phyloP scores from a whole-genome alignment of 2,797 vertebrate genomes.

The Oreortyx pictus region DNA sequence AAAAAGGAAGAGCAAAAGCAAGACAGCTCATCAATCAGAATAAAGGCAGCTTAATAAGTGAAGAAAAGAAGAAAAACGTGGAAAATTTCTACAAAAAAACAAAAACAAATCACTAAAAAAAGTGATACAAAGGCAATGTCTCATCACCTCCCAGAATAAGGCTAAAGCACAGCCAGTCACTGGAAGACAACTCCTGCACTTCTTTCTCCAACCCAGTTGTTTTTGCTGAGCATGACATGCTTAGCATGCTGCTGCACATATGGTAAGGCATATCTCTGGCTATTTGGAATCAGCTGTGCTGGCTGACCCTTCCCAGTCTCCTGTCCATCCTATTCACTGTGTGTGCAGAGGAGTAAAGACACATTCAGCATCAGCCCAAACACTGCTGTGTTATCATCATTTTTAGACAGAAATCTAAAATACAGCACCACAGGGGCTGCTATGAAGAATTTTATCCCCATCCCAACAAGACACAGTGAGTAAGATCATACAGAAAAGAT shows the following conservation, averaged over 20 bases:
- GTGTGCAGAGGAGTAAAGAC: background rate
- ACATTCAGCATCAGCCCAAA: background rate
- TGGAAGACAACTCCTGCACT: background rate
- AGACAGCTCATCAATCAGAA: background rate
- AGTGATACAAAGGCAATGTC: background rate
- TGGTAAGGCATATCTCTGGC: background rate
- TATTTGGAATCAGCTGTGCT: background rate
- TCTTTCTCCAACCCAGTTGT: background rate
- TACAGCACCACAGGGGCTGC: background rate
- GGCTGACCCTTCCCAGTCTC: background rate
- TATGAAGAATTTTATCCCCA: background rate
- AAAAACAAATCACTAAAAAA: background rate
- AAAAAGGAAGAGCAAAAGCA: background rate
- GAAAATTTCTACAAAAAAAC: background rate
- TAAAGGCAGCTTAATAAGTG: background rate
- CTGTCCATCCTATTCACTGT: background rate
- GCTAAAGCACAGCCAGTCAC: background rate
- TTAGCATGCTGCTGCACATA: background rate
- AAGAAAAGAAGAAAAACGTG: background rate
- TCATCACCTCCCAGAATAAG: background rate
- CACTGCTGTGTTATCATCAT: background rate
- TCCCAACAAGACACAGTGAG: background rate
- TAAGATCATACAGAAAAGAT: background rate
- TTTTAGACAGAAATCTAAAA: background rate
- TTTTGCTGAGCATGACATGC: background rate